phyloP scores from a whole-genome alignment of 2,113 vertebrate species.

The Collichthys lucidus region DNA sequence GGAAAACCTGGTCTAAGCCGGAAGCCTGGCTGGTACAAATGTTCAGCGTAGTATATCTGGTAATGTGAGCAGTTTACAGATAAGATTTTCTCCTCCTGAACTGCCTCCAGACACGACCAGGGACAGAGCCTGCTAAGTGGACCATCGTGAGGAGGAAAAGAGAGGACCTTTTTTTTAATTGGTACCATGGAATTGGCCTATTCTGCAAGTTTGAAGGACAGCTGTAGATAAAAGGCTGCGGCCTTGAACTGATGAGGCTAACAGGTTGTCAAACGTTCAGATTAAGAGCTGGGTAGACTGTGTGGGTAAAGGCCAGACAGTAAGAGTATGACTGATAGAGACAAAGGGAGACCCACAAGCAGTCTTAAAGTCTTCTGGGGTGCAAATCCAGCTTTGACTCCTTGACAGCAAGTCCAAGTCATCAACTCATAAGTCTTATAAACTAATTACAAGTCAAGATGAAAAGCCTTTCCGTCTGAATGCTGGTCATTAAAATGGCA shows the following conservation, averaged over 20 bases:
- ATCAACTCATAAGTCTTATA: neutral
- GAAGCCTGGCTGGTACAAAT: neutral
- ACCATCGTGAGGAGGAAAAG: constrained; percentile 11
- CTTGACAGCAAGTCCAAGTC: neutral
- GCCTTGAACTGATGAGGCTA: constrained; percentile 16
- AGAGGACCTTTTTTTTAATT: constrained; percentile 1
- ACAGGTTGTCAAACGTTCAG: neutral
- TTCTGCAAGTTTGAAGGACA: constrained; percentile 17
- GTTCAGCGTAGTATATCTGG: constrained; percentile 20
- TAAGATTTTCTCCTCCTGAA: constrained; percentile 34
- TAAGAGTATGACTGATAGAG: neutral
- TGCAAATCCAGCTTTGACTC: neutral
- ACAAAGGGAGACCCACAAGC: neutral
- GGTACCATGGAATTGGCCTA: neutral
- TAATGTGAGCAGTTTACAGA: constrained; percentile 32
- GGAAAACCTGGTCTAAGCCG: constrained; percentile 19
- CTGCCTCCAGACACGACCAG: constrained; percentile 3
- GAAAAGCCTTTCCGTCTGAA: constrained; percentile 13
- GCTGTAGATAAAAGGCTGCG: neutral
- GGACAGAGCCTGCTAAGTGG: constrained; percentile 2
- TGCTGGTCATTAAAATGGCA: constrained; percentile 9
- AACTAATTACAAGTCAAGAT: neutral
- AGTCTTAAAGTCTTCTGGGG: neutral
- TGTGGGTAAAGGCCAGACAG: neutral
- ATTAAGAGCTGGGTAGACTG: neutral